A percentile compares a stretch with the other conserved stretches of the same genome.
phyloP scores from a whole-genome alignment of 35 echinoderm and acorn worm species.

The Heliocidaris tuberculata region DNA sequence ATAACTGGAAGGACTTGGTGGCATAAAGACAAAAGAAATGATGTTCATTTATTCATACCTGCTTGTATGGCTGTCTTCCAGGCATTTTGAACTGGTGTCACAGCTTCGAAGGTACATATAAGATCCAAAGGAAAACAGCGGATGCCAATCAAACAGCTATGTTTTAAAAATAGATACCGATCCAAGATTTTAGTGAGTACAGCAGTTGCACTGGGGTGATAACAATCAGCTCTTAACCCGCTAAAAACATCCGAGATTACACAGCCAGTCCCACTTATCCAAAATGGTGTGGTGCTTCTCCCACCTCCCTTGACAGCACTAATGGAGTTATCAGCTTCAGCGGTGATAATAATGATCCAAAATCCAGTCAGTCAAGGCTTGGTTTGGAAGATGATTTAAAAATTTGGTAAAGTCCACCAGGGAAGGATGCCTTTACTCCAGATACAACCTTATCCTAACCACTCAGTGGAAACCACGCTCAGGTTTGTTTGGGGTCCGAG shows the following conservation, averaged over 20 bases:
- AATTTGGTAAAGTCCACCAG: not conserved
- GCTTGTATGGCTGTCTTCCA: constrained; percentile 21
- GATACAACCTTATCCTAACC: not conserved
- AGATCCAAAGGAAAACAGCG: not conserved
- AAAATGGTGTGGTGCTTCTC: not conserved
- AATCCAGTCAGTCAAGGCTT: not conserved
- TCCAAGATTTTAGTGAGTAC: not conserved
- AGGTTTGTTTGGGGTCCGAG: not conserved
- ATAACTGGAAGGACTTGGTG: too few relatives aligned
- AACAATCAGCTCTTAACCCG: not conserved
- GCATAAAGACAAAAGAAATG: too few relatives aligned
- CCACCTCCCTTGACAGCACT: not conserved
- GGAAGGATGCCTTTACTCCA: not conserved
- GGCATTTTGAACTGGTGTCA: not conserved
- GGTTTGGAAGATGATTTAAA: not conserved
- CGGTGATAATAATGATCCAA: not conserved
- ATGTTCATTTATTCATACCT: not conserved
- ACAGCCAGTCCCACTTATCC: not conserved
- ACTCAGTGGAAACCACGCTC: too few relatives aligned
- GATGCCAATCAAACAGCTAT: not conserved
- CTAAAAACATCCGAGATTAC: not conserved
- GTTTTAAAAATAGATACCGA: not conserved
- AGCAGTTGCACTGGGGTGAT: not conserved
- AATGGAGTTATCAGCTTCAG: not conserved
- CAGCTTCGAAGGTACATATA: not conserved